Conservation (phyloP, 2,113 vertebrate genomes). For the Lepisosteus osseus region DNA sequence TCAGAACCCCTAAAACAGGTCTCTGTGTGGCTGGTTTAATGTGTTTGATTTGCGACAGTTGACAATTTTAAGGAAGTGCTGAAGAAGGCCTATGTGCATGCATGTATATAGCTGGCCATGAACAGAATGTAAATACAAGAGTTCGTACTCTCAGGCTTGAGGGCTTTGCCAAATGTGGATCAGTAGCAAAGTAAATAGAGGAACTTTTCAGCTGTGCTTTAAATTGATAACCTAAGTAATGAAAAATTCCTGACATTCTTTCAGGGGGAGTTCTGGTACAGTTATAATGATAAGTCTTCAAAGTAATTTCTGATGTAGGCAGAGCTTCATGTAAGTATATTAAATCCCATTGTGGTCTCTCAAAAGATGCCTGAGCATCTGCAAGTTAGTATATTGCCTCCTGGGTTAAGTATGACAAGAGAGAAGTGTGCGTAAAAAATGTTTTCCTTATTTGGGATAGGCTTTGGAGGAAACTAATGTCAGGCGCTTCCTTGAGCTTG, state of each 20-base stretch:
- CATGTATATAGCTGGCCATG: conserved; percentile 56
- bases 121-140: conserved; percentile 52
- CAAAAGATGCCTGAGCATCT: neutral
- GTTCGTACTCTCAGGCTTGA: conserved; percentile 46
- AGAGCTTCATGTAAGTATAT: neutral
- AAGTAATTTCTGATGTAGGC: neutral
- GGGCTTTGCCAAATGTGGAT: neutral
- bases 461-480: conserved; percentile 60
- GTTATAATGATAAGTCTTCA: neutral
- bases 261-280: conserved; percentile 30
- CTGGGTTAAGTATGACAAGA: conserved; percentile 16
- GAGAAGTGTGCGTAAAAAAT: conserved; percentile 39
- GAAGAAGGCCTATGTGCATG: conserved; percentile 44
- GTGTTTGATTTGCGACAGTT: conserved; percentile 29
- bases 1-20: conserved; percentile 51
- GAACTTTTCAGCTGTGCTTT: conserved; percentile 49
- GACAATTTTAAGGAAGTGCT: conserved; percentile 49
- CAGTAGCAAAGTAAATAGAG: conserved; percentile 64
- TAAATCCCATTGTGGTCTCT: neutral
- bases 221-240: conserved; percentile 52
- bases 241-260: conserved; percentile 47
- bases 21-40: conserved; percentile 33
- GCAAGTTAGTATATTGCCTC: neutral
- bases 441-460: conserved; percentile 34
- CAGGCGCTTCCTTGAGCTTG: conserved; percentile 58